Evolutionary conservation across 2,888 invertebrate genomes (phyloP).

Genomic region (Hipparchia semele): DNA sequence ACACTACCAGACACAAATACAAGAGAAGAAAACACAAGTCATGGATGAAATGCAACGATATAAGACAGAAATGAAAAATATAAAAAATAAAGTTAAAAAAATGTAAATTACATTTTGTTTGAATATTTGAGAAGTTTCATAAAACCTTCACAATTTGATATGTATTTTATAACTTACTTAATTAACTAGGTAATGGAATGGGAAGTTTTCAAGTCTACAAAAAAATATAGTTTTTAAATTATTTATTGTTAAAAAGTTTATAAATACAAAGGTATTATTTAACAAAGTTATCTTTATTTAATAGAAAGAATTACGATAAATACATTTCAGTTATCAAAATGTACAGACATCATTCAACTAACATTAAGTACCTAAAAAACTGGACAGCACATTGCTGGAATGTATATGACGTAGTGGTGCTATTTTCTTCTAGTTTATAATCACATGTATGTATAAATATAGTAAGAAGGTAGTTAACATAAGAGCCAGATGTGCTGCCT

Average conservation of each 20-base stretch:
- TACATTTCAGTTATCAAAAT: constrained; percentile 72
- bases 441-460: constrained; percentile 43
- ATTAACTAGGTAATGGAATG: constrained; percentile 11
- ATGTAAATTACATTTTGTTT: constrained; percentile 48
- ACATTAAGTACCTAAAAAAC: constrained; percentile 73
- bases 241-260: constrained; percentile 67
- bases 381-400: constrained; percentile 78
- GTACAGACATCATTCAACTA: constrained; percentile 62
- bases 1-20: constrained; percentile 70
- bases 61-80: constrained; percentile 73
- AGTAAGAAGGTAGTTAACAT: constrained; percentile 35
- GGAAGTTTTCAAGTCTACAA: constrained; percentile 35
- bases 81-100: constrained; percentile 77
- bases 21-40: constrained; percentile 71
- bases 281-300: constrained; percentile 44
- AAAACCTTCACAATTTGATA: constrained; percentile 3
- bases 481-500: constrained; percentile 64
- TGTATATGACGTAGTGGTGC: constrained; percentile 59
- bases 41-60: constrained; percentile 80
- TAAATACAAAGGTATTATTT: constrained; percentile 63
- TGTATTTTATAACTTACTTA: background rate
- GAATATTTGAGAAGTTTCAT: background rate
- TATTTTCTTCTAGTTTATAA: constrained; percentile 51
- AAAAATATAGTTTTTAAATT: constrained; percentile 46
- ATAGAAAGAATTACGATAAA: constrained; percentile 59